Conservation (phyloP, 2,888 invertebrate genomes). For the Cremastobaeus sp. region DNA sequence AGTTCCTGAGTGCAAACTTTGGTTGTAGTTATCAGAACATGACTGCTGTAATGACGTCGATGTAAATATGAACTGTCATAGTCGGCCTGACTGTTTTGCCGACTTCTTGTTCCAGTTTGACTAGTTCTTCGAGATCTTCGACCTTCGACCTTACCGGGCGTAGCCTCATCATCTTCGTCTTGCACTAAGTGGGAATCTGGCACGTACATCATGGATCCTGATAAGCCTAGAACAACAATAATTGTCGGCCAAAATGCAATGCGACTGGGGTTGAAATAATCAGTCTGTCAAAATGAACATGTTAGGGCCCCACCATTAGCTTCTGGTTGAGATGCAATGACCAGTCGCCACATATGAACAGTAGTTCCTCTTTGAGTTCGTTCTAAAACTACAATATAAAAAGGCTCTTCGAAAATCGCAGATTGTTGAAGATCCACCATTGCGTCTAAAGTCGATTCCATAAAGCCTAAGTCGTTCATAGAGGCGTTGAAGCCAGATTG, state of each 20-base stretch:
- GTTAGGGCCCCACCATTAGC: too few species aligned
- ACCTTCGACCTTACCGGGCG: slow-evolving; percentile 72
- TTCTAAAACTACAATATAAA: slow-evolving; percentile 96
- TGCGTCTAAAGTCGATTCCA: slow-evolving; percentile 87
- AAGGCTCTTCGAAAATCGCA: slow-evolving; percentile 94
- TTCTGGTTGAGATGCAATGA: slow-evolving; percentile 89
- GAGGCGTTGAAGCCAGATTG: slow-evolving; percentile 71
- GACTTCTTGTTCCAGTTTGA: slow-evolving; percentile 71
- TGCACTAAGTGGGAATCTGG: slow-evolving; percentile 91
- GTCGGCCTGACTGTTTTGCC: slow-evolving; percentile 75
- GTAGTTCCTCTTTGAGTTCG: slow-evolving; percentile 90
- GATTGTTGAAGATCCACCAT: slow-evolving; percentile 94
- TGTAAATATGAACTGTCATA: slow-evolving; percentile 69
- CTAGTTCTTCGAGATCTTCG: slow-evolving; percentile 74
- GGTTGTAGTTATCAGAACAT: slow-evolving; percentile 91
- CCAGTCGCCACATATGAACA: slow-evolving; percentile 97
- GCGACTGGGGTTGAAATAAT: slow-evolving; percentile 90
- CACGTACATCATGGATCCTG: slow-evolving; percentile 93
- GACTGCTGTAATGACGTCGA: slow-evolving; percentile 77
- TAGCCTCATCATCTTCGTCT: slow-evolving; percentile 85
- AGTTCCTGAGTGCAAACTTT: slow-evolving; percentile 95
- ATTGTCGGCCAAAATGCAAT: slow-evolving; percentile 67
- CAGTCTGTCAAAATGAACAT: slow-evolving; percentile 97
- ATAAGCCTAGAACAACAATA: slow-evolving; percentile 79
- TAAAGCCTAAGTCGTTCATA: slow-evolving; percentile 78